phyloP scores from a whole-genome alignment of 2,797 vertebrate genomes.

The Novumbra hubbsi region DNA sequence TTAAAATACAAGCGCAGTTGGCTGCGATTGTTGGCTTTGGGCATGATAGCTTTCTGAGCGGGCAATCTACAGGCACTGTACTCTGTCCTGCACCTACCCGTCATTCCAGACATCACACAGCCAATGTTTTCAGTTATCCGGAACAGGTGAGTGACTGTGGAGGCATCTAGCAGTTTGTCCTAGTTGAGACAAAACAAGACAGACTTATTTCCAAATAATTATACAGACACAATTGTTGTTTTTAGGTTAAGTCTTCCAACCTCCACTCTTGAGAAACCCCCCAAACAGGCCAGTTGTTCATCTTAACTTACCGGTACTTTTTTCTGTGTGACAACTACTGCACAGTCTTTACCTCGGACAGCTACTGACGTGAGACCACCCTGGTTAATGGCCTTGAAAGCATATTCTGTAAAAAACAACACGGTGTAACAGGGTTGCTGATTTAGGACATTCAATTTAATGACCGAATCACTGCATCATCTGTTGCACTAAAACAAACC shows the following conservation, averaged over 20 bases:
- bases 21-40: not conserved
- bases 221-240: not conserved
- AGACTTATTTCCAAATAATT: not conserved
- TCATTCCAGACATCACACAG: constrained; percentile 99
- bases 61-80: not conserved
- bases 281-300: not conserved
- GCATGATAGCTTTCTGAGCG: not conserved
- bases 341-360: constrained; percentile 95
- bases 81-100: constrained; percentile 74
- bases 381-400: constrained; percentile 98
- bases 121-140: constrained; percentile 98
- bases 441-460: not conserved
- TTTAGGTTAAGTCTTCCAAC: not conserved
- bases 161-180: constrained; percentile 94
- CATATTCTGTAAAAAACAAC: constrained; percentile 83
- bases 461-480: not conserved
- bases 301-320: constrained; percentile 96
- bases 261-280: not conserved
- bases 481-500: not conserved
- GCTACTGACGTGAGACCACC: constrained; percentile 97
- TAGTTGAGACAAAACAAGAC: constrained; percentile 45
- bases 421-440: not conserved
- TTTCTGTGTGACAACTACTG: constrained; percentile 95
- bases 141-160: constrained; percentile 96
- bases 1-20: not conserved